Evolutionary conservation across 2,113 vertebrate genomes (phyloP), one percentile per base, ranked within the genome.

Genomic region (Mus pahari): DNA sequence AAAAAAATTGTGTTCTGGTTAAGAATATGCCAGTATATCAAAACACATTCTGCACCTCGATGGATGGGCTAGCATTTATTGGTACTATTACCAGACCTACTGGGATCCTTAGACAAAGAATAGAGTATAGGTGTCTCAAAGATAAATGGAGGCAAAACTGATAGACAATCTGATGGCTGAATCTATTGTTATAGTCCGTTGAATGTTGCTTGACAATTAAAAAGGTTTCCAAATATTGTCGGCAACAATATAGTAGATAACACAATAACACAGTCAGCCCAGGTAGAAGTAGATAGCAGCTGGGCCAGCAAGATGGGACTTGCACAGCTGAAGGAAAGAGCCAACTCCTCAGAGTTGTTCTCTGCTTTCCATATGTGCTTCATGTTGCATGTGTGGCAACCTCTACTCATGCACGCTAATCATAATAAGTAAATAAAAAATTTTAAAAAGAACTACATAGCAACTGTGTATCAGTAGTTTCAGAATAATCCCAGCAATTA

Each of bases 191-290:
- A 22, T 28, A 31, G 39, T 78, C 62, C 78, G 12, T 10, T 58
- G 31, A 42, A 7, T 96, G 48, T 77, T 82, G 70, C 45, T 28
- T 96, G 66, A 78, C 48, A 91, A 10, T 84, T 77, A 9, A 39
- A 39, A 50, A 16, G 74, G 39, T 96, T 89, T 53, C n/a, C 78
- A 39, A 87, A 90, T 92, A 66, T n/a, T 90, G 48, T 42, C 90
- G 36, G 55, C 60, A 77, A 89, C 45, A n/a, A 79, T 90, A 84
- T 73, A 81, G 75, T 97, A 86, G 96, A 96, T 98, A 75, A 97
- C 97, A 58, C 20, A 86, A 96, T 98, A 75, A 97, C 97, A 58
- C 20, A 86, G 3, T 58, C 55, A 93, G 55, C 93, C 71, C 70
- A 92, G 82, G 62, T 94, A 91, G 0, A 2, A 86, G 71, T 88